Evolutionary conservation across 2,113 vertebrate species (phyloP).

Genomic region (Naja naja): DNA sequence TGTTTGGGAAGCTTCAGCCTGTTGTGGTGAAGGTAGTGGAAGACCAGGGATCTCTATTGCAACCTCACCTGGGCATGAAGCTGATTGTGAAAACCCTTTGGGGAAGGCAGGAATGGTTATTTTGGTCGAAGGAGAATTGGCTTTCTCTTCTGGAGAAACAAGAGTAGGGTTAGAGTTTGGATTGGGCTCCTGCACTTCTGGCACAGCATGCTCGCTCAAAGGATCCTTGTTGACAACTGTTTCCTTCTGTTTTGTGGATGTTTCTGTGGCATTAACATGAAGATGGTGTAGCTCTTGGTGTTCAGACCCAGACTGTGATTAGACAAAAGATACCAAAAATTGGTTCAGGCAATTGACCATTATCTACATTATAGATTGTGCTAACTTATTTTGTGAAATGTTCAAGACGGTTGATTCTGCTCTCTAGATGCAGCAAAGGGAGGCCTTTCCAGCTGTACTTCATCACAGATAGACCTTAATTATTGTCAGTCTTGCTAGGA

Average conservation of each 20-base stretch:
- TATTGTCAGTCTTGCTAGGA: background rate
- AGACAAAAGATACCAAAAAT: slow-evolving; percentile 2
- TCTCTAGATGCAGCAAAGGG: background rate
- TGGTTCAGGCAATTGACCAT: background rate
- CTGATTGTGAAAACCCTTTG: slow-evolving; percentile 24
- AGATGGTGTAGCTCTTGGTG: background rate
- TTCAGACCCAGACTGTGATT: background rate
- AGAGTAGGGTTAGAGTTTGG: accelerated
- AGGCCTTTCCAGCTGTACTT: background rate
- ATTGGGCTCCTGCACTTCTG: background rate
- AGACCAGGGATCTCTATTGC: accelerated
- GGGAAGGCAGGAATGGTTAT: slow-evolving; percentile 61
- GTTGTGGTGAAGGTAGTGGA: slow-evolving; percentile 9
- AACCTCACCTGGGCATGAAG: slow-evolving; percentile 61
- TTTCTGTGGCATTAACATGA: background rate
- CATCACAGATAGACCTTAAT: background rate
- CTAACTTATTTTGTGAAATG: background rate
- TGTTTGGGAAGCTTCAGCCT: background rate
- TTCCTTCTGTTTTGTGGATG: slow-evolving; percentile 11
- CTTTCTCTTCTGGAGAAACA: background rate
- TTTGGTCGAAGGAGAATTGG: background rate
- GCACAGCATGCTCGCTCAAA: background rate
- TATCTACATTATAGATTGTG: background rate
- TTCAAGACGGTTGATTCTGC: background rate
- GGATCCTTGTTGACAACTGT: slow-evolving; percentile 37